A percentile compares a stretch with the other conserved stretches of the same genome.
These are phyloP conservation scores for Brachypodius melanocephalos DNA, from an alignment of 2,113 vertebrate genomes.

Conservation along the genomic window DNA sequence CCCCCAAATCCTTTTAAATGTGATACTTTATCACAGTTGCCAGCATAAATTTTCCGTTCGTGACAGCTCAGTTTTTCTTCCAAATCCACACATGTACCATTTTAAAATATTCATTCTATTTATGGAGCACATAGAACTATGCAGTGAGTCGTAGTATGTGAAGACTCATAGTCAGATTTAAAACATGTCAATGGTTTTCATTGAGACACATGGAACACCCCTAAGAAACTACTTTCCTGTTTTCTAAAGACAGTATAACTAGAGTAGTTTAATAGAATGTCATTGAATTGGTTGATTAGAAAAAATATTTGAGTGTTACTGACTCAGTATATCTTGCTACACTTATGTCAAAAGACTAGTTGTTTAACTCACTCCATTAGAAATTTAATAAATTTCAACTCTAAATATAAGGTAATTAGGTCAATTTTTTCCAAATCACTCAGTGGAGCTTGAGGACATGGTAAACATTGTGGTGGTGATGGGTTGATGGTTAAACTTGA, in stretches of 20 bases:
- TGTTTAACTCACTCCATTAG: background rate
- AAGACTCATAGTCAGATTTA: background rate
- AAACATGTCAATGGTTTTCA: conserved; percentile 39
- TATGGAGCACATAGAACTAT: background rate
- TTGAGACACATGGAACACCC: background rate
- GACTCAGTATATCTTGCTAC: background rate
- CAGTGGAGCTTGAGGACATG: background rate
- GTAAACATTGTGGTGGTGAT: background rate
- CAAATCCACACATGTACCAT: conserved; percentile 45
- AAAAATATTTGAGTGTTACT: background rate
- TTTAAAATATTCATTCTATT: conserved; percentile 57
- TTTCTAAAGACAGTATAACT: background rate
- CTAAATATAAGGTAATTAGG: background rate
- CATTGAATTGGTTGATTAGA: background rate
- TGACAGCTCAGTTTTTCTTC: conserved; percentile 53
- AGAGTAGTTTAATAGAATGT: background rate
- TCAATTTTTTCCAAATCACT: background rate
- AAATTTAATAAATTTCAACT: background rate
- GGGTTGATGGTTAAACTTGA: background rate
- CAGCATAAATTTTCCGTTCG: conserved; percentile 43
- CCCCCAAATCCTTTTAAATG: conserved; percentile 10
- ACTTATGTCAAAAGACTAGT: background rate
- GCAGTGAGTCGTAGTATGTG: conserved; percentile 1
- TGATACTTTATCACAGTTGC: conserved; percentile 49
- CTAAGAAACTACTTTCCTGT: background rate